Evolutionary conservation across 1,140 invertebrate genomes (phyloP), one percentile per base, ranked within the genome.

Genomic region (Drosophila leontia): DNA sequence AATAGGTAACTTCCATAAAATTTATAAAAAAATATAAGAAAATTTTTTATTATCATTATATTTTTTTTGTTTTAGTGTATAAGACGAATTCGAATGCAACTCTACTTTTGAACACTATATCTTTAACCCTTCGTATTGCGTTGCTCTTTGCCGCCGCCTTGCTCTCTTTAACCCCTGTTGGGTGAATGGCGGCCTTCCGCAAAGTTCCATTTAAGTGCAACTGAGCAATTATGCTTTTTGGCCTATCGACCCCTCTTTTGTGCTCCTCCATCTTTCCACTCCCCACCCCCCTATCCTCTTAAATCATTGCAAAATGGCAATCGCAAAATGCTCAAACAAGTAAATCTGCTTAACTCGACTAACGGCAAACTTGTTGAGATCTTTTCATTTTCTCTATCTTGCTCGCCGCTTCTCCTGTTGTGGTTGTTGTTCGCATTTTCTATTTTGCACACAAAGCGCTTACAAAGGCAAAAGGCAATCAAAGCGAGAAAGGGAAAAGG

Each of bases 301-400:
- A 80, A 83, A 72, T 83, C 81, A 78, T 80, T 81, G 82, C 60
- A 60, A 80, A 85, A 83, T 76, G 70, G 56, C 59, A 57, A 68
- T 76, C 41, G 71, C 50, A 69, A 69, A 71, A 70, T 70, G 68
- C 64, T 64, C 61, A 67, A 80, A 85, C 78, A 60, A 83, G 80
- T 74, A 85, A 79, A 88, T 88, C 84, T 71, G 77, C 84, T 88
- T 83, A 84, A 63, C 70, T 82, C 58, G 55, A 59, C 78, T 75
- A 79, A 86, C 82, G 77, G 81, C 81, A 80, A 84, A 83, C 78
- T 88, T 80, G 80, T 80, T 87, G 76, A 80, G 76, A 88, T 80
- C 76, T 88, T 64, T 86, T 69, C 45, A 65, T 64, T 82, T 55
- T 69, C 41, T 61, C 63, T 69, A 42, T 80, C 80, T 50, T 63